A percentile compares a stretch with the other conserved stretches of the same genome.
Evolutionary conservation across 2,888 invertebrate genomes (phyloP).

Genomic region (Chromoteleia sp.): DNA sequence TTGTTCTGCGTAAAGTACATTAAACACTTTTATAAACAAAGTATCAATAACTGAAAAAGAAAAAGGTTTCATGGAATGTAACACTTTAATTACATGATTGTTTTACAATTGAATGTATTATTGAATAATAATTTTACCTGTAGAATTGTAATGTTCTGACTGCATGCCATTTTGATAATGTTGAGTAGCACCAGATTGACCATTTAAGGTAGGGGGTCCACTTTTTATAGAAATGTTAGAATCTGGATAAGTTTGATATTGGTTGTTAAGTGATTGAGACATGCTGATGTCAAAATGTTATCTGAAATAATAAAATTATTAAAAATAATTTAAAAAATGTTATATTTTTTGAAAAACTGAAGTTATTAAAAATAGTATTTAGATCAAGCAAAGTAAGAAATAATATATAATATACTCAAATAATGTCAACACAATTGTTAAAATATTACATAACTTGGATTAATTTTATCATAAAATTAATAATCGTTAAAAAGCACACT

Average conservation of each 20-base stretch:
- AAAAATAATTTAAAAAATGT: no score
- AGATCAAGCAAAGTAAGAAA: not conserved
- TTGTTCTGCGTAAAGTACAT: no score
- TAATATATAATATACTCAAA: not conserved
- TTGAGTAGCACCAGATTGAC: slow-evolving; percentile 75
- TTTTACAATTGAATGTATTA: not conserved
- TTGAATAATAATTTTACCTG: slow-evolving; percentile 73
- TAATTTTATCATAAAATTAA: not conserved
- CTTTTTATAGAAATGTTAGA: slow-evolving; percentile 74
- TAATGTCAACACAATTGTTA: not conserved
- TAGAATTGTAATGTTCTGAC: slow-evolving; percentile 76
- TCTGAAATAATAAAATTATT: slow-evolving; percentile 68
- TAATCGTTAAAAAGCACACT: no score
- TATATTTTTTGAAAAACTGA: not conserved
- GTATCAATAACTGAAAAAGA: not conserved
- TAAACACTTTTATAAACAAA: not conserved
- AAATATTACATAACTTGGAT: not conserved
- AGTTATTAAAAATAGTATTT: no score
- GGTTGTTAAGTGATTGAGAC: slow-evolving; percentile 80
- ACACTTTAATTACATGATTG: not conserved
- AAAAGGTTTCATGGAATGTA: not conserved
- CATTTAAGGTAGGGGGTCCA: slow-evolving; percentile 76
- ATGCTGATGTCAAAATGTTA: slow-evolving; percentile 73
- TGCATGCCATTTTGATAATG: slow-evolving; percentile 80
- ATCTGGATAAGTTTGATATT: slow-evolving; percentile 76